These are phyloP conservation scores for Paramisgurnus dabryanus DNA, from an alignment of 2,113 vertebrate species.

Conservation along the genomic window DNA sequence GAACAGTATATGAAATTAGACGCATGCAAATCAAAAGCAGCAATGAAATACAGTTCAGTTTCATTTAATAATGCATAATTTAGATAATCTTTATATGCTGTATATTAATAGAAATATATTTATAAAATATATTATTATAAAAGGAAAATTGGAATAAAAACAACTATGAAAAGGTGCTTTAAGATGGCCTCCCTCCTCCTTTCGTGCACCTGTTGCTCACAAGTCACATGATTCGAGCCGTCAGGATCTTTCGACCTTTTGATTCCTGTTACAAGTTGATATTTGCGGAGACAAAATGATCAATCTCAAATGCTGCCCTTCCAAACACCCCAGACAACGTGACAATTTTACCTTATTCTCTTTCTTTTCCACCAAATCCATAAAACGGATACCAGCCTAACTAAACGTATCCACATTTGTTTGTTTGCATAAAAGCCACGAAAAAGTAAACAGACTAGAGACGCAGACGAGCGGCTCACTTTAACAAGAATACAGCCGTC, in stretches of 20 bases:
- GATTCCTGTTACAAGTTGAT: constrained; percentile 54
- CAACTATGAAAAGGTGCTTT: not conserved
- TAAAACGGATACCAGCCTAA: constrained; percentile 46
- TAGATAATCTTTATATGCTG: no score
- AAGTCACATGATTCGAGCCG: constrained; percentile 34
- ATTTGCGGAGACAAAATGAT: constrained; percentile 57
- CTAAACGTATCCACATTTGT: constrained; percentile 42
- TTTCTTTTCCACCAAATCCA: constrained; percentile 47
- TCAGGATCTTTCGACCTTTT: constrained; percentile 48
- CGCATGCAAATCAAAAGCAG: no score
- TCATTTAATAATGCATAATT: no score
- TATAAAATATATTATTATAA: not conserved
- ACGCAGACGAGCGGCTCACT: constrained; percentile 16
- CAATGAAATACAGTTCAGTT: not conserved
- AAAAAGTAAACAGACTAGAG: constrained; percentile 17
- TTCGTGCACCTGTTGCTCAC: constrained; percentile 54
- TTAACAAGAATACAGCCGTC: constrained; percentile 14
- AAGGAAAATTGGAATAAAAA: not conserved
- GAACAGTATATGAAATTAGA: not conserved
- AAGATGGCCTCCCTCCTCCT: not conserved
- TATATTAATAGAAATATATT: not conserved
- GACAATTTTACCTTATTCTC: constrained; percentile 48
- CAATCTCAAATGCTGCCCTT: constrained; percentile 55
- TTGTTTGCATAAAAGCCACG: constrained; percentile 38
- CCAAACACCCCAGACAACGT: constrained; percentile 51